Conservation (phyloP, 2,888 invertebrate genomes). For the Trissoscelio sp. region DNA sequence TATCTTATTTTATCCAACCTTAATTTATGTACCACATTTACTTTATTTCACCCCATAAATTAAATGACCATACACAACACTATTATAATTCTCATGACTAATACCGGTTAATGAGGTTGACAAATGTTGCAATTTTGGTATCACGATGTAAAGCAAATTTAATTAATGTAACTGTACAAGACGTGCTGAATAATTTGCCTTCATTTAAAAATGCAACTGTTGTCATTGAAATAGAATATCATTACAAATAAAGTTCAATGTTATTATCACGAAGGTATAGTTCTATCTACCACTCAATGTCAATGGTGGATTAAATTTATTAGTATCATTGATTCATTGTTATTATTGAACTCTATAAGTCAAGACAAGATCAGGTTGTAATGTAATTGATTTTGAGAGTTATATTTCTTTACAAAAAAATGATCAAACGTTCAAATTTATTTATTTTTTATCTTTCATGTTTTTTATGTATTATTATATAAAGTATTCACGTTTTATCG, state of each 20-base stretch:
- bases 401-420: not conserved
- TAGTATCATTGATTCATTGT: conserved; percentile 56
- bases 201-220: conserved; percentile 21
- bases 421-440: no score
- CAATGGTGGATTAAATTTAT: conserved; percentile 59
- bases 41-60: no score
- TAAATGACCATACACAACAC: no score
- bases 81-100: no score
- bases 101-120: no score
- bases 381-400: not conserved
- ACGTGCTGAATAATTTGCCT: conserved; percentile 37
- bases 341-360: conserved; percentile 40
- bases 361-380: conserved; percentile 15
- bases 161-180: not conserved
- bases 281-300: conserved; percentile 57
- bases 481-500: no score
- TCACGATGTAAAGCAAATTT: not conserved
- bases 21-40: no score
- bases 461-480: no score
- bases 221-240: conserved; percentile 52
- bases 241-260: conserved; percentile 62
- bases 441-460: no score
- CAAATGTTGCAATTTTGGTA: no score
- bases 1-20: no score
- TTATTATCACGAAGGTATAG: conserved; percentile 57